These are phyloP conservation scores for Laspeyria flexula DNA, from an alignment of 2,888 invertebrate genomes.

Conservation along the genomic window DNA sequence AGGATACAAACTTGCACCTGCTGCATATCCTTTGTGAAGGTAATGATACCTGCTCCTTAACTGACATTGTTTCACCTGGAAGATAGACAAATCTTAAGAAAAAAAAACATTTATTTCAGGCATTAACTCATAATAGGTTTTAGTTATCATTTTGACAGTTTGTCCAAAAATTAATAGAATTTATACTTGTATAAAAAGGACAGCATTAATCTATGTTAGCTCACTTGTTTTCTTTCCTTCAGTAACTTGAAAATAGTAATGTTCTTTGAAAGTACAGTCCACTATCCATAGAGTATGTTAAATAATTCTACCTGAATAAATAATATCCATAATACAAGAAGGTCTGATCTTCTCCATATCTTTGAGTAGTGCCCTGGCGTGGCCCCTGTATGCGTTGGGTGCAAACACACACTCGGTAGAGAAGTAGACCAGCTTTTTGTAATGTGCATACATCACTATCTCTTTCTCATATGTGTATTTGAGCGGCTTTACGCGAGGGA, in stretches of 20 bases:
- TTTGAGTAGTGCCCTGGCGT: slow-evolving; percentile 95
- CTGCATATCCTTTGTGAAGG: slow-evolving; percentile 93
- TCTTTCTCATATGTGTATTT: slow-evolving; percentile 99
- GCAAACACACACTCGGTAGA: slow-evolving; percentile 99
- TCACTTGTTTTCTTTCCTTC: no score
- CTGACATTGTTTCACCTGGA: slow-evolving; percentile 93
- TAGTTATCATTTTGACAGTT: no score
- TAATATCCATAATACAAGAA: slow-evolving; percentile 96
- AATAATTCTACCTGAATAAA: slow-evolving; percentile 90
- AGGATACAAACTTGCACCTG: slow-evolving; percentile 96
- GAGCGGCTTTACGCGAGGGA: slow-evolving; percentile 97
- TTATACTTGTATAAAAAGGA: no score
- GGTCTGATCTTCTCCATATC: slow-evolving; percentile 98
- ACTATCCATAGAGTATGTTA: no score
- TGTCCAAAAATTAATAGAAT: no score
- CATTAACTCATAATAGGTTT: no score
- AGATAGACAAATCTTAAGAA: slow-evolving; percentile 25
- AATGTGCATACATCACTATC: slow-evolving; percentile 99
- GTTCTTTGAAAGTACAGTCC: no score
- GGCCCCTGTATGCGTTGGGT: slow-evolving; percentile 98
- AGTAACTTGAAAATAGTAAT: no score
- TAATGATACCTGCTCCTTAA: slow-evolving; percentile 93
- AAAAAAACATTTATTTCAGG: no score
- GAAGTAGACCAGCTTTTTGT: slow-evolving; percentile 97
- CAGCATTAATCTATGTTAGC: no score